Conservation (phyloP, 2,113 vertebrate genomes). For the Caloenas nicobarica region DNA sequence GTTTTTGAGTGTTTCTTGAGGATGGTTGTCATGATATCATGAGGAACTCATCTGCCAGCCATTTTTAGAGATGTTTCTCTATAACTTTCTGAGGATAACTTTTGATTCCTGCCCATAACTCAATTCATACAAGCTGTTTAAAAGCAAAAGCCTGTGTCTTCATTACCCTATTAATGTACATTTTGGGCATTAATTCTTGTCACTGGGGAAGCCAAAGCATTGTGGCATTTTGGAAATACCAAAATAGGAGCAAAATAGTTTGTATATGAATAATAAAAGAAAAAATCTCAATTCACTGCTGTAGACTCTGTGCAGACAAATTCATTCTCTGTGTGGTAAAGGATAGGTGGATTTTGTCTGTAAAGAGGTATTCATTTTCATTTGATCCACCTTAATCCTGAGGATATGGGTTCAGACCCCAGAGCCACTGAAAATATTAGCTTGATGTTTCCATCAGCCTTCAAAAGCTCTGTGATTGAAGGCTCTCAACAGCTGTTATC, state of each 20-base stretch:
- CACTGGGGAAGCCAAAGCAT: not conserved
- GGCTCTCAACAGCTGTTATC: constrained; percentile 47
- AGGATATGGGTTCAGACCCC: constrained; percentile 40
- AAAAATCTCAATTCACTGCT: not conserved
- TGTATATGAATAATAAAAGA: not conserved
- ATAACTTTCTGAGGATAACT: not conserved
- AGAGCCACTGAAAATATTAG: constrained; percentile 38
- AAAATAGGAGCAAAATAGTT: not conserved
- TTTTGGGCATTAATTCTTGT: not conserved
- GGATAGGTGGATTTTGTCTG: not conserved
- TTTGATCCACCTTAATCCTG: constrained; percentile 66
- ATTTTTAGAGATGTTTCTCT: not conserved
- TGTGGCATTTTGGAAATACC: not conserved
- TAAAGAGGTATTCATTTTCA: constrained; percentile 40
- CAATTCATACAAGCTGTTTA: not conserved
- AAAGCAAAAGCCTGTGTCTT: not conserved
- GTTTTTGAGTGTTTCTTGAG: not conserved
- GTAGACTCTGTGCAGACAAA: not conserved
- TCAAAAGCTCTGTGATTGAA: constrained; percentile 31
- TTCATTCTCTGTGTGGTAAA: not conserved
- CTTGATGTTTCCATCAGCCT: constrained; percentile 20
- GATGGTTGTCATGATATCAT: not conserved
- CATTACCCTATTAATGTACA: not conserved
- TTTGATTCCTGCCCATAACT: not conserved
- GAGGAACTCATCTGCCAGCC: not conserved